These are phyloP conservation scores for Mergus octosetaceus DNA, from an alignment of 2,797 vertebrate genomes.

Conservation along the genomic window DNA sequence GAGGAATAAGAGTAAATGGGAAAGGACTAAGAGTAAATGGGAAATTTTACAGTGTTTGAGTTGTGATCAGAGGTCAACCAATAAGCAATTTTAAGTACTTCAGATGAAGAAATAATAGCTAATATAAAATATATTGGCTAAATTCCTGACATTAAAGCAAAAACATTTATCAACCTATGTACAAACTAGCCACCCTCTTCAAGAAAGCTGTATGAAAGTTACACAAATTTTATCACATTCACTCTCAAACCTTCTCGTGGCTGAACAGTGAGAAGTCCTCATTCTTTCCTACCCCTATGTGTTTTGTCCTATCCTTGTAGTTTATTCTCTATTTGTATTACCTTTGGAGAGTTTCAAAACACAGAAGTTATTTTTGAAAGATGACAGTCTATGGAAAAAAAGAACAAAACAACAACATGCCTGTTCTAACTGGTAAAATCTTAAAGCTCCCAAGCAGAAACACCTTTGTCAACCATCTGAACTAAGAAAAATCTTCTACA, in stretches of 20 bases:
- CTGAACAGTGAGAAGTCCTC: background rate
- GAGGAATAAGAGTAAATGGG: background rate
- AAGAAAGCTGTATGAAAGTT: background rate
- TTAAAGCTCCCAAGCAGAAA: background rate
- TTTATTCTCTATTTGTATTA: background rate
- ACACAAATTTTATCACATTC: background rate
- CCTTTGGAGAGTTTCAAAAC: background rate
- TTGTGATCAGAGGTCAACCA: background rate
- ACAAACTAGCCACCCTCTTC: background rate
- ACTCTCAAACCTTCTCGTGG: background rate
- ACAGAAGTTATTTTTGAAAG: background rate
- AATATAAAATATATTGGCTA: background rate
- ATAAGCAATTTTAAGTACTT: background rate
- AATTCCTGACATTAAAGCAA: background rate
- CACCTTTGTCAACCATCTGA: background rate
- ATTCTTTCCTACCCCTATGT: background rate
- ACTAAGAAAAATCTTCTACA: background rate
- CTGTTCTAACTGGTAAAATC: background rate
- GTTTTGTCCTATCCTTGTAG: background rate
- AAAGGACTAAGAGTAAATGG: background rate
- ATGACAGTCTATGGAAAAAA: background rate
- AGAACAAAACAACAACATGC: background rate
- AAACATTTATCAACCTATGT: background rate
- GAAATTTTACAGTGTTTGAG: background rate
- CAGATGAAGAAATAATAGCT: background rate